These are phyloP conservation scores for Diachasma alloeum DNA, from an alignment of 1,140 invertebrate species.

Conservation along the genomic window DNA sequence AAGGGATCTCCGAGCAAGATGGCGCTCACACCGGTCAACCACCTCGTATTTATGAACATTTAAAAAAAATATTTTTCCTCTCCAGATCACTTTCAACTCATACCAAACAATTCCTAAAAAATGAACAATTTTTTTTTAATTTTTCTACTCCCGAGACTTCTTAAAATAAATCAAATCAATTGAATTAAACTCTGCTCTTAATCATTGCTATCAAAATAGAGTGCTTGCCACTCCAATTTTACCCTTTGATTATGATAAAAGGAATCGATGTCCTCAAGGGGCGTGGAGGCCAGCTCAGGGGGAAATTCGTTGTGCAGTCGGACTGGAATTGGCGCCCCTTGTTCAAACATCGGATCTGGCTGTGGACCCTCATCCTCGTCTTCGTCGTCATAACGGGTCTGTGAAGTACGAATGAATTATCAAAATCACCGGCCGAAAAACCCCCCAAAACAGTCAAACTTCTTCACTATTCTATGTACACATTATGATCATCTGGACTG, in stretches of 20 bases:
- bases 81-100: too few relatives aligned
- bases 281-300: conserved; percentile 88
- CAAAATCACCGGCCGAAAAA: background rate
- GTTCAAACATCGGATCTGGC: conserved; percentile 91
- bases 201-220: background rate
- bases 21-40: too few relatives aligned
- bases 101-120: too few relatives aligned
- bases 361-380: conserved; percentile 95
- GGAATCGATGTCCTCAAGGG: conserved; percentile 94
- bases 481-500: background rate
- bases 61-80: too few relatives aligned
- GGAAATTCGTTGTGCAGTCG: conserved; percentile 90
- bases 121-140: too few relatives aligned
- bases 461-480: background rate
- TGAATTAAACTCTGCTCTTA: background rate
- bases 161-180: background rate
- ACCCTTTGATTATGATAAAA: conserved; percentile 93
- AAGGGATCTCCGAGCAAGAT: too few relatives aligned
- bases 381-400: conserved; percentile 95
- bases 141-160: too few relatives aligned
- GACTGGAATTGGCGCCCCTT: conserved; percentile 88
- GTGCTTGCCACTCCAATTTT: conserved; percentile 47
- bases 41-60: too few relatives aligned
- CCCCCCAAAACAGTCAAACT: background rate
- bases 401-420: conserved; percentile 41